A percentile compares a stretch with the other conserved stretches of the same genome.
These are phyloP conservation scores for Aphrocallistes beatrix DNA, from an alignment of 37 sponge, comb jelly and placozoan genomes.

Conservation along the genomic window DNA sequence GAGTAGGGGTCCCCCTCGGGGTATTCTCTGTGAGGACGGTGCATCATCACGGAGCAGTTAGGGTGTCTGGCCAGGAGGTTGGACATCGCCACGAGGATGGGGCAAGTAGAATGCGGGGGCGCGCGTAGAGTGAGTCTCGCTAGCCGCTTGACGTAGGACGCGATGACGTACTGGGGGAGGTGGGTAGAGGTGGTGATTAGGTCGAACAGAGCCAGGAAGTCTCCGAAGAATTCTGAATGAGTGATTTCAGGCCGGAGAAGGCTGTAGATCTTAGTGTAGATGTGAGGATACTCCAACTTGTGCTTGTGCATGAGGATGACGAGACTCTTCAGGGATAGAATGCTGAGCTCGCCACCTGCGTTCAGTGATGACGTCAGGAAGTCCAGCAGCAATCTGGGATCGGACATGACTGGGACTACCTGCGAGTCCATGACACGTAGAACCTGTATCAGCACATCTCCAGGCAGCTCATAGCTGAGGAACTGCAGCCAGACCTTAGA, in stretches of 20 bases:
- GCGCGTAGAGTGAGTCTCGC: conserved; percentile 60
- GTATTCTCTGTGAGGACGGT: conserved; percentile 33
- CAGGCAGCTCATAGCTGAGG: conserved; percentile 15
- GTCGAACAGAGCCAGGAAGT: conserved; percentile 80
- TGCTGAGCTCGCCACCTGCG: conserved; percentile 68
- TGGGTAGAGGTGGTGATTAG: conserved; percentile 73
- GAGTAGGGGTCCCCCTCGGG: conserved; percentile 48
- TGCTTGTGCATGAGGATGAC: conserved; percentile 80
- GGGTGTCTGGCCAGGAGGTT: conserved; percentile 88
- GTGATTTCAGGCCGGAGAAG: conserved; percentile 50
- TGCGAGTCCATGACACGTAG: conserved; percentile 53
- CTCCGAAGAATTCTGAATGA: conserved; percentile 46
- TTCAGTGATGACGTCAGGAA: conserved; percentile 77
- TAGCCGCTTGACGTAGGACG: conserved; percentile 84
- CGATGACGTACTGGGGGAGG: conserved; percentile 83
- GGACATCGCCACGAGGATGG: conserved; percentile 34
- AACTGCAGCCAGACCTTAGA: conserved; percentile 23
- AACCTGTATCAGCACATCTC: conserved; percentile 22
- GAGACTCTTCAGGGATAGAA: conserved; percentile 90
- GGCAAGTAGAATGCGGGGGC: conserved; percentile 54
- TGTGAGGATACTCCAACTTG: conserved; percentile 88
- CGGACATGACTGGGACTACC: conserved; percentile 80
- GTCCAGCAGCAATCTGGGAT: conserved; percentile 80
- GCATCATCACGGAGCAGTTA: conserved; percentile 69
- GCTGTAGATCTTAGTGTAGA: conserved; percentile 72